These are phyloP conservation scores for Pygmarrhopalites habei DNA, from an alignment of 1,140 invertebrate genomes.

Conservation along the genomic window DNA sequence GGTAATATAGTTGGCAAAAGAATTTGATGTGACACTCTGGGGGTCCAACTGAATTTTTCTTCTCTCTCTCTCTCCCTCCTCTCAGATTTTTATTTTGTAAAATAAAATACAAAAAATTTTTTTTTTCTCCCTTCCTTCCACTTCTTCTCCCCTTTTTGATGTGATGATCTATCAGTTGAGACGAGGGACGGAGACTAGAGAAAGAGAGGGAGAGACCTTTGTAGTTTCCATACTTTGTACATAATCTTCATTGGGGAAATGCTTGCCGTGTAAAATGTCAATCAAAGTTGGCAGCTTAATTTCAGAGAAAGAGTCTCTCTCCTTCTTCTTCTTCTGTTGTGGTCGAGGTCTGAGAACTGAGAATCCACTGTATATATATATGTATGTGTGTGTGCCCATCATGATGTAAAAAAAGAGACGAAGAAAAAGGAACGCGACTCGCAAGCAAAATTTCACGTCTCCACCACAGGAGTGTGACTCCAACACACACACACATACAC, in stretches of 20 bases:
- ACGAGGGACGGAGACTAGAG: neutral
- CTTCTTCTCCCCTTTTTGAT: neutral
- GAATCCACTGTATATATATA: too few species aligned
- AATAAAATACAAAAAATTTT: slow-evolving; percentile 6
- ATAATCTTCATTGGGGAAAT: slow-evolving; percentile 30
- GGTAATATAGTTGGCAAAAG: neutral
- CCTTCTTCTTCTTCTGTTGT: too few species aligned
- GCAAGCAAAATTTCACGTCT: neutral
- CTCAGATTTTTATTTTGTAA: too few species aligned
- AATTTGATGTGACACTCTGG: slow-evolving; percentile 27
- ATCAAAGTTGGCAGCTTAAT: slow-evolving; percentile 40
- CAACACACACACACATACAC: too few species aligned
- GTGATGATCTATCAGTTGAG: slow-evolving; percentile 8
- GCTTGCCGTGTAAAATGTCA: slow-evolving; percentile 35
- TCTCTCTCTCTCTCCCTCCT: neutral
- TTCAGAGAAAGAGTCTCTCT: slow-evolving; percentile 21
- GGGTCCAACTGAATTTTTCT: too few species aligned
- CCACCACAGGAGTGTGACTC: too few species aligned
- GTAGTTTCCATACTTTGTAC: slow-evolving; percentile 14
- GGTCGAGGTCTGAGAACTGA: neutral
- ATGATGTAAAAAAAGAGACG: neutral
- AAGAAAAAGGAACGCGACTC: neutral
- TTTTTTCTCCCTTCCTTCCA: slow-evolving; percentile 5
- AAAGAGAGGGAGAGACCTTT: neutral
- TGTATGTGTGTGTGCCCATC: neutral